Base-by-base conservation (phyloP, 2,888 invertebrate species). In the Cryptocephalus primarius region DNA sequence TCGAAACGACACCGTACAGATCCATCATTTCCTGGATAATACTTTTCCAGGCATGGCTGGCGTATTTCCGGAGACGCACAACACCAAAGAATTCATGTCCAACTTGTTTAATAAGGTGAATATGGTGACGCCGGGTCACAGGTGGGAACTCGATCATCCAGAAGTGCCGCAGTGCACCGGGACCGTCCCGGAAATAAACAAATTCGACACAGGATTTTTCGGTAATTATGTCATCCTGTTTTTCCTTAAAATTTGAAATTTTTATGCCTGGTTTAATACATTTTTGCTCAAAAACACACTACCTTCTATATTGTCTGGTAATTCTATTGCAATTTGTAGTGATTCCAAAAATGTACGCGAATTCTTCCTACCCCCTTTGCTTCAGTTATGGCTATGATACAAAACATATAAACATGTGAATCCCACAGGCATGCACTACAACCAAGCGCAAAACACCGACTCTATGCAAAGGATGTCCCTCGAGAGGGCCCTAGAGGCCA, bases 21-120 rank as follows among this genome's bases (percentile, higher is more conserved):
- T n/a, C n/a, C n/a, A n/a, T 39, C 39, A 39, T 44, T 32, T 44
- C 40, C 38, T n/a, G 32, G 32, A 39, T 32, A 32, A 22, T 22
- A 2, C 22, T 22, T 4, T 49, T 46, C 13, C 38, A 64, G 65
- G 65, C 13, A 34, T 83, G 9, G 74, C 85, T 0, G 86, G 85
- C 0, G 73, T 82, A 60, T 85, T 85, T 66, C 91, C 92, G 0
- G 82, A 88, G 57, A 85, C 86, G 0, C 78, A 82, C 52, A 83
- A 83, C 56, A 77, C 89, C 46, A 69, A 76, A 42, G 80, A 88
- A 55, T 80, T 89, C 39, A 72, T 77, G 60, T 72, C 82, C 45
- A 83, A 83, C 59, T 73, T 91, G 11, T 78, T 83, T 58, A 81
- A 83, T 62, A 85, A 85, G 67, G 78, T 85, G 55, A 91, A 94